phyloP scores from a whole-genome alignment of 2,797 vertebrate genomes.

The Euphonia xanthogaster region DNA sequence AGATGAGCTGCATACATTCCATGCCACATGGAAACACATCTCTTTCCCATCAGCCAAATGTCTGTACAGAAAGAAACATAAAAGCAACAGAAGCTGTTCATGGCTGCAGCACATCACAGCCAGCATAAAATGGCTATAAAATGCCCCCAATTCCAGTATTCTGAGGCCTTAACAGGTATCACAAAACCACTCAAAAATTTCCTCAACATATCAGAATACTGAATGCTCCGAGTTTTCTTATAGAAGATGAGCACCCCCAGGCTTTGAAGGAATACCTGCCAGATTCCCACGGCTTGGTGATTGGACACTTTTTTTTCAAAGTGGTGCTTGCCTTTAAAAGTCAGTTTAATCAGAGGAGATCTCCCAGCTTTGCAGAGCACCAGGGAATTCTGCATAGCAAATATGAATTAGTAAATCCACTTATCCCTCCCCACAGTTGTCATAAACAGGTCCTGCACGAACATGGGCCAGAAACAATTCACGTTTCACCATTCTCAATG shows the following conservation, averaged over 20 bases:
- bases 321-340: background rate
- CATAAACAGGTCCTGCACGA: background rate
- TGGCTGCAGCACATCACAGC: background rate
- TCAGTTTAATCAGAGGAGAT: background rate
- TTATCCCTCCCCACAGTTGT: background rate
- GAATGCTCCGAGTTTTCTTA: background rate
- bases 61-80: background rate
- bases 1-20: background rate
- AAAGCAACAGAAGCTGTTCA: background rate
- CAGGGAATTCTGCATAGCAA: background rate
- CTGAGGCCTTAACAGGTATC: background rate
- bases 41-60: background rate
- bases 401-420: background rate
- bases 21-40: background rate
- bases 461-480: background rate
- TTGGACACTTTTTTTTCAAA: background rate
- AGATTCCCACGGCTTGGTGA: rapidly evolving
- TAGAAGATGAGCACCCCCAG: background rate
- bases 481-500: background rate
- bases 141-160: background rate
- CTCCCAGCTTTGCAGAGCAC: background rate
- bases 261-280: background rate
- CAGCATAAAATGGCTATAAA: background rate
- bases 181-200: background rate
- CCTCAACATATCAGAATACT: background rate